Evolutionary conservation across 1,140 invertebrate genomes (phyloP), one percentile per base, ranked within the genome.

Genomic region (Zophobas atratus): DNA sequence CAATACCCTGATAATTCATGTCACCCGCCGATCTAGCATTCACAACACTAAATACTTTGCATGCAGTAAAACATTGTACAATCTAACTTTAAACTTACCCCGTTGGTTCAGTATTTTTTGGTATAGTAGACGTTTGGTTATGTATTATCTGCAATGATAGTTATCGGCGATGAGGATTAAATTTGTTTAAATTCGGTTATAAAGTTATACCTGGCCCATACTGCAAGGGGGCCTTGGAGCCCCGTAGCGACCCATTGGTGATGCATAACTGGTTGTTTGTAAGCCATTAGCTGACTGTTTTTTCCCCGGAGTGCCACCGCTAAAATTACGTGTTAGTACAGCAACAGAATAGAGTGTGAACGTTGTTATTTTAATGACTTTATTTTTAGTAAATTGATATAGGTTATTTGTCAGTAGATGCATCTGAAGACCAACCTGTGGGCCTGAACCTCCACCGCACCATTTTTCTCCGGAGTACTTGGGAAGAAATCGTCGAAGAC

Each of bases 401-500:
- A 46, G 3, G 43, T 46, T n/a, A 51, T 49, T 48, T 63, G 51
- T 8, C 20, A 53, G 1, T 34, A 33, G 4, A 51, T 8, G 35
- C 5, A 73, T 33, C 51, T 73, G 32, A 63, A 51, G 36, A 70
- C 32, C 20, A 63, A 80, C 77, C 79, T 82, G 70, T 77, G 73
- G 43, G 70, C 78, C n/a, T 20, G 20, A 20, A 33, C 38, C 36
- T 80, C 80, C 39, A 76, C 70, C 2, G 33, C 48, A 77, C 77
- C 6, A 6, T 56, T 74, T 36, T 70, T 87, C 83, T 76, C 74
- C 35, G 79, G 33, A 38, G 73, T 36, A 41, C 90, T 87, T 60
- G 89, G 88, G 81, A 97, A 97, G 86, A 97, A 97, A 79, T 93
- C 93, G 80, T 93, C 90, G 86, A 93, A 97, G 35, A 97, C 91